Base-by-base conservation (phyloP, 2,888 invertebrate species). In the Geotrupes spiniger region DNA sequence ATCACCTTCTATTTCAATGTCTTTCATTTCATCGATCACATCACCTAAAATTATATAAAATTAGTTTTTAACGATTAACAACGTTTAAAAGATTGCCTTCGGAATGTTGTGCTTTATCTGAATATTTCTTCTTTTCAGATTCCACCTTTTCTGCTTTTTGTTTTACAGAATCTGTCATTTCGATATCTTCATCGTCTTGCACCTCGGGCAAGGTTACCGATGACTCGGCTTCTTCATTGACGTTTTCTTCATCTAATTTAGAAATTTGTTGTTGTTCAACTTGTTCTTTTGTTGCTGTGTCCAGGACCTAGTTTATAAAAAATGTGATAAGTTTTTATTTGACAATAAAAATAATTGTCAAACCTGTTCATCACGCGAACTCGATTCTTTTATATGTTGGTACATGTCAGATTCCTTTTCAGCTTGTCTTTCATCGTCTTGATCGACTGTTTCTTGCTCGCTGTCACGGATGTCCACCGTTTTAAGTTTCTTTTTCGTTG, bases 211-310 rank as follows among this genome's bases (percentile, higher is more conserved):
- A 77, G 39, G 63, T 70, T 25, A 79, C 74, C 15, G 83, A 81
- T 6, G 79, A 78, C 51, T 82, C 78, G 6, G 78, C 77, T 61
- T 36, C 79, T 74, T 5, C 25, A 8, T 80, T 79, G 2, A 77
- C 77, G 26, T 83, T 77, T 46, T 81, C 77, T 33, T 84, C 81
- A 15, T 84, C 80, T 31, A 81, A 76, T 49, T 84, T 78, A n/a
- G 81, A 51, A 52, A 69, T 63, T 40, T 64, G 61, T 40, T 62
- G 58, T 47, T 55, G 46, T 58, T 87, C 78, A 27, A 87, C 87
- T 73, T 95, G 93, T 56, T 94, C 92, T 69, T 89, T 83, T 0
- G 88, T 89, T 0, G 89, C 89, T 40, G 84, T 83, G 59, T 89
- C 89, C 55, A 87, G 69, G 1, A 82, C 79, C 79, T 80, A 42